phyloP scores from a whole-genome alignment of 2,113 vertebrate species.

The Shinisaurus crocodilurus region DNA sequence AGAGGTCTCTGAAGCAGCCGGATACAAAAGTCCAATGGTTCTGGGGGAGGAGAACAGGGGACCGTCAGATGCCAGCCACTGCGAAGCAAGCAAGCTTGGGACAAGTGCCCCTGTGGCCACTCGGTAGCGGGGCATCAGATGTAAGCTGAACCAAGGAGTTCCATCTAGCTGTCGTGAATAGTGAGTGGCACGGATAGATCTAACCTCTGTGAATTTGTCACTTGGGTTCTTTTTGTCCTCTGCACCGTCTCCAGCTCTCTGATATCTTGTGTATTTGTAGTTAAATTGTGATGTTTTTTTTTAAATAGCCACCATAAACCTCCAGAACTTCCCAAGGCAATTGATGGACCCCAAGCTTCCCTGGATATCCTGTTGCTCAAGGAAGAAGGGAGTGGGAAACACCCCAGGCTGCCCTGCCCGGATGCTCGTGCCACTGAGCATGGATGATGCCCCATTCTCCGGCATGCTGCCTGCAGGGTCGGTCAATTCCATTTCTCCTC shows the following conservation, averaged over 20 bases:
- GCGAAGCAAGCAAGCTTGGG: too few species aligned
- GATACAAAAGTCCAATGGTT: too few species aligned
- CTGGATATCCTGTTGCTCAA: neutral
- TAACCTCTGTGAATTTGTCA: neutral
- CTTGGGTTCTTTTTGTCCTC: neutral
- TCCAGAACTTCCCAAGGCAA: neutral
- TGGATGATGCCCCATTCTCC: fast-evolving
- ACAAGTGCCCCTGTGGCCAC: too few species aligned
- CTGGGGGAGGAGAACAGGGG: too few species aligned
- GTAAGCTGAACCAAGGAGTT: neutral
- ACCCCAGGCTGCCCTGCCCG: neutral
- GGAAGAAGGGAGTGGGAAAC: neutral
- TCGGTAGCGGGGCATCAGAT: too few species aligned
- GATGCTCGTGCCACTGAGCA: neutral
- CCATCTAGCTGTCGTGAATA: neutral
- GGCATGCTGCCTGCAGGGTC: fast-evolving
- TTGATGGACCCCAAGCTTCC: too few species aligned
- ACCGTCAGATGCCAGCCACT: too few species aligned
- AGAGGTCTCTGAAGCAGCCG: too few species aligned
- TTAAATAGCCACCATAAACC: neutral
- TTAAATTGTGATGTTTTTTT: neutral
- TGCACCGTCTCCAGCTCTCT: neutral
- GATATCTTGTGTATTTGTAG: neutral
- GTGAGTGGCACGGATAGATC: neutral
- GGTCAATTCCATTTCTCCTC: neutral